phyloP scores from a whole-genome alignment of 2,797 vertebrate genomes.

The Anguilla megastoma region DNA sequence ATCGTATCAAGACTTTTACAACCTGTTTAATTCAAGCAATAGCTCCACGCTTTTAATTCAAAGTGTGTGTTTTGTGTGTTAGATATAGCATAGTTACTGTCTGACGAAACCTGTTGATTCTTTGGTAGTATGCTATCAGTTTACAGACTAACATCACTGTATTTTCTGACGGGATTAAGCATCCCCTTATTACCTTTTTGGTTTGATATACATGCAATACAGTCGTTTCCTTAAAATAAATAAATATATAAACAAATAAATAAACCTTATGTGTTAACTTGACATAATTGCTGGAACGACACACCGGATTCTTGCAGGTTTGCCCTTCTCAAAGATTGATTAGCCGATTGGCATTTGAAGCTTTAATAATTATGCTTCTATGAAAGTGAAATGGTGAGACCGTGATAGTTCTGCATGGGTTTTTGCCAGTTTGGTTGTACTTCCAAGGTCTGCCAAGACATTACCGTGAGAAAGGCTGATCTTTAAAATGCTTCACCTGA shows the following conservation, averaged over 20 bases:
- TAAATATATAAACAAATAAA: neutral
- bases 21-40: neutral
- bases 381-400: neutral
- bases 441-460: neutral
- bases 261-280: neutral
- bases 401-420: neutral
- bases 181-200: neutral
- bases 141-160: neutral
- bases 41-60: neutral
- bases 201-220: neutral
- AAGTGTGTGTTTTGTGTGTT: neutral
- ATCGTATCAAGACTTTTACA: neutral
- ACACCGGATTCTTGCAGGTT: neutral
- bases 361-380: neutral
- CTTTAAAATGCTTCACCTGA: neutral
- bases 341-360: neutral
- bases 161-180: neutral
- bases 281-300: neutral
- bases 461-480: neutral
- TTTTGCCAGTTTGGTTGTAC: neutral
- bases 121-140: neutral
- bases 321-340: neutral
- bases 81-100: neutral
- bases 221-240: neutral
- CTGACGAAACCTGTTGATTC: conserved; percentile 35